Conservation (phyloP, 64 coral and sea anemone species). For the Astreopora myriophthalma region DNA sequence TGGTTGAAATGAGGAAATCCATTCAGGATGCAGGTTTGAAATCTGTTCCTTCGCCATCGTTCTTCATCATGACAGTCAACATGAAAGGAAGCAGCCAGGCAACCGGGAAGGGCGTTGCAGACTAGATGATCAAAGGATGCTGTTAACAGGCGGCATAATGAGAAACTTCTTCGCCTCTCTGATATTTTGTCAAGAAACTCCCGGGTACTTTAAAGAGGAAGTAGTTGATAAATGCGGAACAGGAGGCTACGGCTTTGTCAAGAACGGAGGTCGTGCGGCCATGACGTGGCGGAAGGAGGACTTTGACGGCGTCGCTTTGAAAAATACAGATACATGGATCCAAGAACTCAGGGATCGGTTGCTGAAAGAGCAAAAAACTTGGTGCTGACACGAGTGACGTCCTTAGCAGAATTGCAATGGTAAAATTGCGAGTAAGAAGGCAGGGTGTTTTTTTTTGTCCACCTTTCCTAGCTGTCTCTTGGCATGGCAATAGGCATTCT, state of each 20-base stretch:
- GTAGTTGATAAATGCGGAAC: not conserved
- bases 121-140: not conserved
- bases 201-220: not conserved
- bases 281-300: not conserved
- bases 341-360: not conserved
- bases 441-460: not conserved
- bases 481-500: not conserved
- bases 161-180: not conserved
- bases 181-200: conserved; percentile 11
- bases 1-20: too few relatives aligned
- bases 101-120: too few relatives aligned
- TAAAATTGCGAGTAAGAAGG: not conserved
- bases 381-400: not conserved
- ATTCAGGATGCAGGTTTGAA: too few relatives aligned
- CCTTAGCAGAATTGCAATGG: not conserved
- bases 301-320: not conserved
- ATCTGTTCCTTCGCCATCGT: not conserved
- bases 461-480: not conserved
- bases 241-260: not conserved
- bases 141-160: not conserved
- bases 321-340: too few relatives aligned
- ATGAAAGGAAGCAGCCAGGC: not conserved
- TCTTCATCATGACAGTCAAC: not conserved
- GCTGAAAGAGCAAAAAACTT: not conserved
- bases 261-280: not conserved